Base-by-base conservation (phyloP, 2,113 vertebrate genomes). In the Corythaeola cristata region DNA sequence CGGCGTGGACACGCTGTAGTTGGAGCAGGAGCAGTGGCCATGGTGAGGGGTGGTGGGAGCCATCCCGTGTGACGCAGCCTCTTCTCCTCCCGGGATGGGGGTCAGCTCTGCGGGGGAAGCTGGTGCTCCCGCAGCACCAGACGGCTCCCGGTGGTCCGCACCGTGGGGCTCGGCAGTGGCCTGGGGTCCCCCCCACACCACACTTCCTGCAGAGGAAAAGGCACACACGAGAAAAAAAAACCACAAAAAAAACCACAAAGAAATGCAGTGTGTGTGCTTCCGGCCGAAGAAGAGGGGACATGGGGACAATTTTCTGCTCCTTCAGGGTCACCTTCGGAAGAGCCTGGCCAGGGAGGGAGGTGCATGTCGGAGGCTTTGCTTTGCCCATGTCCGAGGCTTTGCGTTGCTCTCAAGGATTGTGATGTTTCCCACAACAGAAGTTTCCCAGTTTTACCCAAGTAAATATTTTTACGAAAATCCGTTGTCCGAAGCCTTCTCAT, bases 151-250 rank as follows among this genome's bases (percentile, higher is more conserved):
- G 4, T n/a, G 41, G 15, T 55, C 53, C 50, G 44, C 12, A 23
- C 21, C 0, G 0, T 1, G 3, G 35, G 27, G 15, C 12, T 15
- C 12, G 30, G 17, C 22, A 11, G 0, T 1, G 44, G 24, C 27
- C 49, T 2, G 1, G 15, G 41, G 14, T 81, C 2, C 47, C 35
- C 3, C 18, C 39, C 49, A 8, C 15, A 53, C 9, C 6, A 11
- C 11, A 78, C 5, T 39, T 84, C 26, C n/a, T 53, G 17, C 27
- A 55, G 44, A 39, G n/a, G 6, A 3, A 56, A 56, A 68, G 49
- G 26, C 13, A 39, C 21, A 24, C 26, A 19, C 3, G 12, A 49
- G 18, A 45, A n/a, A 27, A 41, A 13, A 7, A 2, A 6, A 3
- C 10, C 41, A 44, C 9, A 44, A 9, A 44, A 44, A 44, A 55